Evolutionary conservation across 2,113 vertebrate species (phyloP).

Genomic region (Megalops atlanticus): DNA sequence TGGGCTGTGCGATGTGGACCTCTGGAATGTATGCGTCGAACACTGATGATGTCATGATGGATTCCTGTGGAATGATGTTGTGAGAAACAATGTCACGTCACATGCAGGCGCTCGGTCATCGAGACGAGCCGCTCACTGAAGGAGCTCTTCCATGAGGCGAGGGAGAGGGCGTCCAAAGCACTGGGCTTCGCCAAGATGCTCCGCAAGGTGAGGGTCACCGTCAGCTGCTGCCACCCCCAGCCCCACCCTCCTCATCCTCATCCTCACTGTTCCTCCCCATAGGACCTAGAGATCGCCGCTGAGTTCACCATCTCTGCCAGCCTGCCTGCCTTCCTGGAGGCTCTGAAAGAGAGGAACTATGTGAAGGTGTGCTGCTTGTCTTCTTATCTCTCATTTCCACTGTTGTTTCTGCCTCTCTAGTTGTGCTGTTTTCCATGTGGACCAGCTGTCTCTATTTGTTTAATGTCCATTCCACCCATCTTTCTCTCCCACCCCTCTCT

Average conservation of each 20-base stretch:
- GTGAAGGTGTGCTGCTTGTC: conserved; percentile 76
- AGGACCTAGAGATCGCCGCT: conserved; percentile 97
- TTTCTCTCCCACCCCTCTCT: background rate
- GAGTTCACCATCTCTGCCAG: conserved; percentile 85
- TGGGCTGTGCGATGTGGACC: background rate
- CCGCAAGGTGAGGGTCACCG: conserved; percentile 80
- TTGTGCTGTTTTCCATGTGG: too few relatives aligned
- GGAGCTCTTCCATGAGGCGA: conserved; percentile 95
- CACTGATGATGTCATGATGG: background rate
- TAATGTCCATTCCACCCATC: background rate
- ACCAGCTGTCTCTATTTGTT: too few relatives aligned
- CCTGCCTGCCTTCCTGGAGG: conserved; percentile 77
- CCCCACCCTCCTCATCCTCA: conserved; percentile 18
- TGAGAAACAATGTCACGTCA: background rate
- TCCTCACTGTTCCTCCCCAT: conserved; percentile 35
- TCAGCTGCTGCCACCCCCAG: background rate
- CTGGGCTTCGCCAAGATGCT: conserved; percentile 98
- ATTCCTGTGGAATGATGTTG: background rate
- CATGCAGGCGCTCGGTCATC: conserved; percentile 89
- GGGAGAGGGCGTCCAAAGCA: conserved; percentile 94
- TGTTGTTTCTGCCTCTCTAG: conserved; percentile 28
- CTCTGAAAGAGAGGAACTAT: conserved; percentile 81
- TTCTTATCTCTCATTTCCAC: conserved; percentile 28
- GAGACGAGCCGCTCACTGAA: conserved; percentile 95
- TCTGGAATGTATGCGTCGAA: too few relatives aligned